These are phyloP conservation scores for Odobenus rosmarus DNA, from an alignment of 2,113 vertebrate species.

Conservation along the genomic window DNA sequence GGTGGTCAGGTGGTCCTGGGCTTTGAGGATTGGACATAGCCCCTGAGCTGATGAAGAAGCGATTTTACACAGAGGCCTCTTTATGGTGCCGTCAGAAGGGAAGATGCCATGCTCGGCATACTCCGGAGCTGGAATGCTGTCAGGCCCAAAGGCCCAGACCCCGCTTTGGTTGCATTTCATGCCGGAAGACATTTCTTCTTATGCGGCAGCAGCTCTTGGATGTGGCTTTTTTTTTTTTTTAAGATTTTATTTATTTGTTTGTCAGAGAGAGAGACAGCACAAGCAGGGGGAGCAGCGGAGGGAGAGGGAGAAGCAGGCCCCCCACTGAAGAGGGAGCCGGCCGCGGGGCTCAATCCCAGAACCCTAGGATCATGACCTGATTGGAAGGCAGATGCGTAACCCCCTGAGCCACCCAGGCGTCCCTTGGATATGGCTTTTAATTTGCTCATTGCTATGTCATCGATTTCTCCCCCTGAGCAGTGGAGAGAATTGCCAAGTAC, in stretches of 20 bases:
- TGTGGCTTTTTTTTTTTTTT: not conserved
- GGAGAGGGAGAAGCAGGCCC: too few species aligned
- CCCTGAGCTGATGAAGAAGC: not conserved
- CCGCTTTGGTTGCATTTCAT: not conserved
- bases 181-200: not conserved
- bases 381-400: too few species aligned
- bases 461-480: not conserved
- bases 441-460: not conserved
- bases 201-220: not conserved
- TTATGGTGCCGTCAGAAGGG: not conserved
- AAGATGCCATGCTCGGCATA: rapidly evolving
- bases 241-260: too few species aligned
- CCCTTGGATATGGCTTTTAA: not conserved
- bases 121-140: rapidly evolving
- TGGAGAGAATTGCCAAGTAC: not conserved
- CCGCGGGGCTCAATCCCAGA: too few species aligned
- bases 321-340: too few species aligned
- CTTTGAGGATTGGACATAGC: not conserved
- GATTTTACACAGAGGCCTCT: not conserved
- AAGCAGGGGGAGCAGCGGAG: too few species aligned
- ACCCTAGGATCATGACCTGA: too few species aligned
- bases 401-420: too few species aligned
- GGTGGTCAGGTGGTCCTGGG: not conserved
- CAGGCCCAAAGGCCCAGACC: rapidly evolving
- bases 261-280: too few species aligned